Conservation (phyloP, 2,113 vertebrate genomes). For the Ceuthmochares aereus region DNA sequence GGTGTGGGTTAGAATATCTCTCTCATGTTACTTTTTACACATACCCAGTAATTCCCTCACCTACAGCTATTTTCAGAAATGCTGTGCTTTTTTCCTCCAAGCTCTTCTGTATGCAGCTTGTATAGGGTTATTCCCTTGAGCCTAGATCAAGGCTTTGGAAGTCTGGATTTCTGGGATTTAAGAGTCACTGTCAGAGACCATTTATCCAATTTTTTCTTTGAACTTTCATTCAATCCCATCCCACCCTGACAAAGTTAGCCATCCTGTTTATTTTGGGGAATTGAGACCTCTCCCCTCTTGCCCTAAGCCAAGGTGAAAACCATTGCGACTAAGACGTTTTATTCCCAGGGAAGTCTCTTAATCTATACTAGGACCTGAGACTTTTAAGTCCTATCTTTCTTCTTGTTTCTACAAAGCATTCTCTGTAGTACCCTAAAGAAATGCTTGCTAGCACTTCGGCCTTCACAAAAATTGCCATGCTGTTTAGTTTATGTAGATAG, state of each 20-base stretch:
- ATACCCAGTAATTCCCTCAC: neutral
- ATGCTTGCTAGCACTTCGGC: neutral
- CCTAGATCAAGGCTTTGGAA: neutral
- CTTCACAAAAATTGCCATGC: neutral
- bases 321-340: neutral
- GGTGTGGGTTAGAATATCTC: neutral
- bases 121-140: neutral
- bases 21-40: neutral
- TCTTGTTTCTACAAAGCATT: neutral
- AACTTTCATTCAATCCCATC: neutral
- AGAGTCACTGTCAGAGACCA: accelerated
- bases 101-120: neutral
- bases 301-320: neutral
- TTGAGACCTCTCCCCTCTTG: neutral
- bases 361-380: neutral
- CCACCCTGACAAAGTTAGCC: neutral
- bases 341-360: neutral
- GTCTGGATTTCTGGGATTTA: neutral
- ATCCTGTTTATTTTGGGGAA: neutral
- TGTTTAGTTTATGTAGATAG: conserved; percentile 19
- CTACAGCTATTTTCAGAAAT: neutral
- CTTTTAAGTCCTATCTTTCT: neutral
- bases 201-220: neutral
- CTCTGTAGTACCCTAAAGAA: neutral
- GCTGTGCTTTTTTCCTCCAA: neutral